Percentiles rank a stretch among this genome's conserved stretches.
Conservation (phyloP, 2,888 invertebrate genomes). For the Synergus laeviventris region DNA sequence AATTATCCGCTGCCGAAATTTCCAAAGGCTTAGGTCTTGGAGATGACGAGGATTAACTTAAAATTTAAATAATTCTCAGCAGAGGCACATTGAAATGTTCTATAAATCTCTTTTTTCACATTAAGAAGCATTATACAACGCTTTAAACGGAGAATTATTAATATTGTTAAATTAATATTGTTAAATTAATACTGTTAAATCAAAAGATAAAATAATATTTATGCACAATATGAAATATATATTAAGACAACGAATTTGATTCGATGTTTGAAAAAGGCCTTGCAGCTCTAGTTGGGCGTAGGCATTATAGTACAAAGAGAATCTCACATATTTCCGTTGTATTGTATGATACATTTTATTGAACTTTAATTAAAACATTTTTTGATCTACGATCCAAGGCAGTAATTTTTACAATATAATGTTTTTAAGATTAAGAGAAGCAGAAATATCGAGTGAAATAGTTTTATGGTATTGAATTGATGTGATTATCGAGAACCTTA, state of each 20-base stretch:
- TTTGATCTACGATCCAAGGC: background rate
- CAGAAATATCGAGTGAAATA: background rate
- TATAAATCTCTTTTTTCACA: background rate
- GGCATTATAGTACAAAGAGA: background rate
- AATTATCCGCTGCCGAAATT: conserved; percentile 72
- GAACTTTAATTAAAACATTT: background rate
- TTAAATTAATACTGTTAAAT: background rate
- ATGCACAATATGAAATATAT: background rate
- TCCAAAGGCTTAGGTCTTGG: conserved; percentile 71
- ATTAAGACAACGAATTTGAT: background rate
- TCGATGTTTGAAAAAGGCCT: conserved; percentile 6
- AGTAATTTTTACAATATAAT: background rate
- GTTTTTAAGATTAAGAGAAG: background rate
- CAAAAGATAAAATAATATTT: background rate
- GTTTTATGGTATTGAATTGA: background rate
- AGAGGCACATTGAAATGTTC: background rate
- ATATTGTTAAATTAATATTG: background rate
- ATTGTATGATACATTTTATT: conserved; percentile 3
- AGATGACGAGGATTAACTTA: conserved; percentile 63
- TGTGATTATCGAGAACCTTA: background rate
- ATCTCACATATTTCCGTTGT: conserved; percentile 3
- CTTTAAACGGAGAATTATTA: conserved; percentile 7
- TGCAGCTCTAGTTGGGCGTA: background rate
- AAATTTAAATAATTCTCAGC: background rate
- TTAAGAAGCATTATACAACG: background rate